These are phyloP conservation scores for Piezodorus guildinii DNA, from an alignment of 1,140 invertebrate species.

Conservation along the genomic window DNA sequence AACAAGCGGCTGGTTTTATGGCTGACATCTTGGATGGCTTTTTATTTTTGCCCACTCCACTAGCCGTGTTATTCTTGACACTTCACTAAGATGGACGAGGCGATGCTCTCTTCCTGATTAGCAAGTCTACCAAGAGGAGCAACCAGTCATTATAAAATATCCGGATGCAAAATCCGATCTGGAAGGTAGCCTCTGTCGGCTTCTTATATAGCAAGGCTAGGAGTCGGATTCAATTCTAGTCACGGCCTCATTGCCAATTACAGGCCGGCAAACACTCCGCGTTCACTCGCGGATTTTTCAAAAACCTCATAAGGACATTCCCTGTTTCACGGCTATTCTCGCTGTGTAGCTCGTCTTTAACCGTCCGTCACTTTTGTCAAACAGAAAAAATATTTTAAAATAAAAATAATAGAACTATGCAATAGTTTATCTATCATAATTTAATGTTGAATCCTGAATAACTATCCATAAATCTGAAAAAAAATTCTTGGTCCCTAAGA, in stretches of 20 bases:
- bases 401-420: too few relatives aligned
- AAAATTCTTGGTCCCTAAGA: too few relatives aligned
- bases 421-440: too few relatives aligned
- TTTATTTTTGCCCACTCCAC: too few relatives aligned
- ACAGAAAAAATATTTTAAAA: too few relatives aligned
- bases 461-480: too few relatives aligned
- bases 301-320: background rate
- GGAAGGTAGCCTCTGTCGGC: background rate
- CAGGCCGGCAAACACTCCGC: background rate
- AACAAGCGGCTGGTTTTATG: too few relatives aligned
- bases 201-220: constrained; percentile 1
- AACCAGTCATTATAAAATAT: constrained; percentile 5
- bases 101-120: background rate
- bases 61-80: too few relatives aligned
- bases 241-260: constrained; percentile 2
- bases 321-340: background rate
- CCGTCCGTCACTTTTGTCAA: too few relatives aligned
- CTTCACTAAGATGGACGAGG: too few relatives aligned
- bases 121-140: background rate
- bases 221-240: background rate
- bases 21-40: too few relatives aligned
- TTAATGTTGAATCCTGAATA: too few relatives aligned
- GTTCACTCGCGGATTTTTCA: background rate
- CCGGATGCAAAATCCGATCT: constrained; percentile 1
- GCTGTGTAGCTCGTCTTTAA: background rate